A percentile compares a stretch with the other conserved stretches of the same genome.
These are phyloP conservation scores for Pimpla rufipes DNA, from an alignment of 2,888 invertebrate species.

Conservation along the genomic window DNA sequence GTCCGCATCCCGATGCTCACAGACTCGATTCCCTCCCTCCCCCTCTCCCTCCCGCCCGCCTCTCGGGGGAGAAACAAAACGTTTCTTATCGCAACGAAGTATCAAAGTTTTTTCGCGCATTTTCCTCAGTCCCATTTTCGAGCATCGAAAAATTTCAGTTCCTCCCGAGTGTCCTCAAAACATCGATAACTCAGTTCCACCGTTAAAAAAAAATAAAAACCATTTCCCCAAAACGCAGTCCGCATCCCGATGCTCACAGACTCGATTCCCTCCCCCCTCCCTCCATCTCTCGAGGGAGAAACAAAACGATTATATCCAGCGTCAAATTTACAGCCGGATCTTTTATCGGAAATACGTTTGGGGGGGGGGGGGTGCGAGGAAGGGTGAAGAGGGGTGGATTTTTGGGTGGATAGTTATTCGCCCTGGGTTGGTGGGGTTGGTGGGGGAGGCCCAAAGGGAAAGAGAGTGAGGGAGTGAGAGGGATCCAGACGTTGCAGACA, in stretches of 20 bases:
- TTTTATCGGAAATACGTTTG: slow-evolving; percentile 62
- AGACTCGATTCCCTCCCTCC: background rate
- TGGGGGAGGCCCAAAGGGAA: slow-evolving; percentile 5
- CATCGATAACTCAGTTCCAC: background rate
- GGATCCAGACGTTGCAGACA: slow-evolving; percentile 79
- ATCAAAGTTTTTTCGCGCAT: slow-evolving; percentile 57
- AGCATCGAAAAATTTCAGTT: background rate
- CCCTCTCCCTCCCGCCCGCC: too few species aligned
- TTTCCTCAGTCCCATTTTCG: background rate
- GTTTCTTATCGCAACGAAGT: slow-evolving; percentile 66
- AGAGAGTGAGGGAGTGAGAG: slow-evolving; percentile 44
- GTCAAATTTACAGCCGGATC: slow-evolving; percentile 52
- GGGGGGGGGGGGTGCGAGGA: background rate
- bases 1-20: background rate
- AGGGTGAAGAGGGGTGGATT: background rate
- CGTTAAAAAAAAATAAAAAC: background rate
- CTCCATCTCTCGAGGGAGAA: too few species aligned
- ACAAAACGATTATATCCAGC: slow-evolving; percentile 37
- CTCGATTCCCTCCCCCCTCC: too few species aligned
- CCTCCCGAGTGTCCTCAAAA: background rate
- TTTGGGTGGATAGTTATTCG: slow-evolving; percentile 57
- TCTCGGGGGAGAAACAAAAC: background rate
- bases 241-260: too few species aligned
- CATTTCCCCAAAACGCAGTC: background rate
- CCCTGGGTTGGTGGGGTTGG: background rate